phyloP scores from a whole-genome alignment of 2,797 vertebrate genomes.

The Anguilla megastoma region DNA sequence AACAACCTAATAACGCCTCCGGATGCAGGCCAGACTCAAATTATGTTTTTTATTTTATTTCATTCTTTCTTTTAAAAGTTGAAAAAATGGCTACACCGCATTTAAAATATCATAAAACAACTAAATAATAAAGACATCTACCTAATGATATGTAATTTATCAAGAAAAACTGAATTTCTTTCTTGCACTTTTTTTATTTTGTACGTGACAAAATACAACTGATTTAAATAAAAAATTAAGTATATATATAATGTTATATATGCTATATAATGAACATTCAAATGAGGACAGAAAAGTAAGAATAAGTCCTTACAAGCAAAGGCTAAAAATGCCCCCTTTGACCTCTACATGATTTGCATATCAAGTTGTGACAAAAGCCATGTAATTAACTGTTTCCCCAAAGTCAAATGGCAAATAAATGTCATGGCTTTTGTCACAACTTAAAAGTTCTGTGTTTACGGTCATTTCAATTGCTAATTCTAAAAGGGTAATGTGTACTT shows the following conservation, averaged over 20 bases:
- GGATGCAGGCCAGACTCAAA: background rate
- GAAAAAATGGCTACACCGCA: background rate
- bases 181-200: too few relatives aligned
- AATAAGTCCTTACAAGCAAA: background rate
- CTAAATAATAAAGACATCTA: background rate
- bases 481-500: background rate
- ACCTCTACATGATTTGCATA: background rate
- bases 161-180: too few relatives aligned
- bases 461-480: background rate
- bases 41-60: background rate
- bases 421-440: background rate
- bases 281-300: background rate
- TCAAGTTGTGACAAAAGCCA: background rate
- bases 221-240: background rate
- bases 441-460: background rate
- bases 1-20: background rate
- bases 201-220: background rate
- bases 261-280: background rate
- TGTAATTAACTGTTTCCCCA: background rate
- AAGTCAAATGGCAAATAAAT: background rate
- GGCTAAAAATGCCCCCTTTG: too few relatives aligned
- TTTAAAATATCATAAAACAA: background rate
- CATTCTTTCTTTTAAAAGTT: background rate
- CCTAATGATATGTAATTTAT: too few relatives aligned
- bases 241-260: background rate